These are phyloP conservation scores for roundworm (Caenorhabditis elegans) DNA, from an alignment of 1,140 invertebrate genomes.

Conservation along the genomic window WBcel235 BX284602.5:4668501-4669000, in stretches of 20 bases:
- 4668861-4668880: not conserved
- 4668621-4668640: too few species aligned
- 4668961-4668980: not conserved
- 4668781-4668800: not conserved
- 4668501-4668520: too few species aligned
- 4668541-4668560: too few species aligned
- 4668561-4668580: too few species aligned
- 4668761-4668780: not conserved
- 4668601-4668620: too few species aligned
- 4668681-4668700: too few species aligned
- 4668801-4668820: not conserved
- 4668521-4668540: too few species aligned
- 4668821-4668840: not conserved
- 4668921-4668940: not conserved
- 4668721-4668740: not conserved
- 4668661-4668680: too few species aligned
- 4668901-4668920: not conserved
- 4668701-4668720: not conserved
- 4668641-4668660: too few species aligned
- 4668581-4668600: too few species aligned
- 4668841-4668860: not conserved
- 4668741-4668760: conserved; percentile 1
- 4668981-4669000: too few species aligned
- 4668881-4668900: conserved; percentile 11
- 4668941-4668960: not conserved